phyloP scores from a whole-genome alignment of 2,888 invertebrate genomes.

The Lepidocyrtoides sp. region DNA sequence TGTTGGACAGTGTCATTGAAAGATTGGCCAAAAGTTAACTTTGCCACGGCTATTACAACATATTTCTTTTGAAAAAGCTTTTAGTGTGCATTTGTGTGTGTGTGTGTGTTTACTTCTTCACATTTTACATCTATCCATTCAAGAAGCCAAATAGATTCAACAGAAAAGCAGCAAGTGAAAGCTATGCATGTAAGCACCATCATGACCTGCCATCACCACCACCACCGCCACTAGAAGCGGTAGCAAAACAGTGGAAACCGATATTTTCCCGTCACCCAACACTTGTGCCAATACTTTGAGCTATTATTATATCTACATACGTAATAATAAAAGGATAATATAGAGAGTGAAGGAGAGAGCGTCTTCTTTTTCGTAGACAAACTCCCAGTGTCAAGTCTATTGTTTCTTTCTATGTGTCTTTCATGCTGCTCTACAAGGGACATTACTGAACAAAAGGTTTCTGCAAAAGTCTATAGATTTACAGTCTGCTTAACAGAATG shows the following conservation, averaged over 20 bases:
- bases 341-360: background rate
- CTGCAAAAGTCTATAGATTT: slow-evolving; percentile 42
- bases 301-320: background rate
- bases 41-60: background rate
- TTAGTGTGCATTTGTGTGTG: slow-evolving; percentile 19
- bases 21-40: slow-evolving; percentile 64
- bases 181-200: slow-evolving; percentile 20
- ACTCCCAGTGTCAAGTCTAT: slow-evolving; percentile 43
- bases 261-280: slow-evolving; percentile 69
- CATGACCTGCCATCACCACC: background rate
- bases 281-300: slow-evolving; percentile 43
- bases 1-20: slow-evolving; percentile 38
- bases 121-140: background rate
- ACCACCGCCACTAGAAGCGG: background rate
- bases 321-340: background rate
- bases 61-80: slow-evolving; percentile 34
- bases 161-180: slow-evolving; percentile 14
- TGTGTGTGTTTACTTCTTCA: slow-evolving; percentile 34
- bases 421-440: background rate
- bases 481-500: slow-evolving; percentile 59
- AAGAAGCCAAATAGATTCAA: slow-evolving; percentile 32
- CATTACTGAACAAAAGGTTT: slow-evolving; percentile 16
- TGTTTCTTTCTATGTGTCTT: background rate
- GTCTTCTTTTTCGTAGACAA: background rate
- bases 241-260: slow-evolving; percentile 13